Evolutionary conservation across 1,140 invertebrate species (phyloP), one percentile per base, ranked within the genome.

Genomic region (Tigriopus japonicus): DNA sequence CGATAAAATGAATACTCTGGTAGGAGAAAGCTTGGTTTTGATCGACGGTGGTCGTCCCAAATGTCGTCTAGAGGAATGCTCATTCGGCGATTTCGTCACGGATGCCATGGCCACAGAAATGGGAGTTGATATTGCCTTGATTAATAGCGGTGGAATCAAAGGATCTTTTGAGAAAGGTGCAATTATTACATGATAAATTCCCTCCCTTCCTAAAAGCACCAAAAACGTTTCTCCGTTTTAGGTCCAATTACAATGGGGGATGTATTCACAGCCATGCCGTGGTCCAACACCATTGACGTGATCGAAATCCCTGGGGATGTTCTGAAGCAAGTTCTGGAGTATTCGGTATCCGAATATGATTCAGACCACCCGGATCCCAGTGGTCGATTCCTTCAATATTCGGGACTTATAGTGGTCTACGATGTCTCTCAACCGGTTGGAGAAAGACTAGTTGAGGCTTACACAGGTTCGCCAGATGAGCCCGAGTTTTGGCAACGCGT

Each of bases 41-140:
- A 63, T 73, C 1, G 73, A 73, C 15, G 76, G 76, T 45, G 70
- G 72, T 1, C 66, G 68, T 17, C 62, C 65, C 10, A 68, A 72
- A 1, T 92, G 88, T 67, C 75, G 85, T 49, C 66, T 74, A 42
- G 63, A 66, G 42, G 88, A 94, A 70, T 93, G 88, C 68, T 90
- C 88, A 69, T 72, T 92, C 49, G 88, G 87, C 42, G 89, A 91
- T 71, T 67, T 90, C 0, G 74, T 89, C 41, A 74, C 84, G 0
- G 87, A 91, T 68, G 78, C 85, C 6, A 77, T 86, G 64, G 70
- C 81, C 28, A 66, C 76, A 65, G 72, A 76, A 63, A 75, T 78
- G 68, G 70, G 71, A 66, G 63, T 67, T 69, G 63, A 83, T 0
- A 84, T 92, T 64, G 82, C 81, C 6, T 49, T 92, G 0, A 71